Percentiles rank a stretch among this genome's conserved stretches.
Conservation (phyloP, 2,113 vertebrate species). For the Hyperopisus bebe region DNA sequence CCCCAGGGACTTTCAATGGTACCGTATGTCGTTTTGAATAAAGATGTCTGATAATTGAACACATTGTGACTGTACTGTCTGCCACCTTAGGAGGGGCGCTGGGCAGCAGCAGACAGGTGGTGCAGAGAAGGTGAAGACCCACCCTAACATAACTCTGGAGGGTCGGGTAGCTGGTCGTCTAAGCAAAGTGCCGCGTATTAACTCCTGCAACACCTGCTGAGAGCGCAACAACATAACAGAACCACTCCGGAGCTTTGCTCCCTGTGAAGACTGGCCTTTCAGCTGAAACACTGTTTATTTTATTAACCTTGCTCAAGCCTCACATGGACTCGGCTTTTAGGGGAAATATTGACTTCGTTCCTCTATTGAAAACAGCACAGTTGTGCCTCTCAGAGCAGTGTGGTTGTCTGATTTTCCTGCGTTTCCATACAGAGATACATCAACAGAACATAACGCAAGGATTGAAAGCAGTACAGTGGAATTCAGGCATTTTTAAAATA, state of each 20-base stretch:
- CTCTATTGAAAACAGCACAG: neutral
- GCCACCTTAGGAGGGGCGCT: neutral
- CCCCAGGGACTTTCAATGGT: neutral
- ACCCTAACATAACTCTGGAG: slow-evolving; percentile 25
- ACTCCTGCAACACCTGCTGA: neutral
- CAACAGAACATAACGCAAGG: neutral
- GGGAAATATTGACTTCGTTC: neutral
- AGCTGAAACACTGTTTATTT: neutral
- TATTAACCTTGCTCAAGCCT: neutral
- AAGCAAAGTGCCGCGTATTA: neutral
- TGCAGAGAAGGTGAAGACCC: slow-evolving; percentile 27
- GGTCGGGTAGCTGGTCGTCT: neutral
- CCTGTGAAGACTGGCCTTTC: neutral
- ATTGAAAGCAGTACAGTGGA: neutral
- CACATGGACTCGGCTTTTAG: neutral
- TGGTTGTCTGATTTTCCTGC: neutral
- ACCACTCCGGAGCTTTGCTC: neutral
- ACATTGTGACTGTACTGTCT: slow-evolving; percentile 6
- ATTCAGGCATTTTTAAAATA: neutral
- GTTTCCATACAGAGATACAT: neutral
- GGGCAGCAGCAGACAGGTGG: neutral
- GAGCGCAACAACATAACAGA: too few relatives aligned
- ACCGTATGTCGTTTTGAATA: neutral
- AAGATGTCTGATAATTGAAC: neutral
- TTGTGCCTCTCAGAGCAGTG: neutral